Evolutionary conservation across 2,113 vertebrate species (phyloP).

Genomic region (Siphamia tubifer): DNA sequence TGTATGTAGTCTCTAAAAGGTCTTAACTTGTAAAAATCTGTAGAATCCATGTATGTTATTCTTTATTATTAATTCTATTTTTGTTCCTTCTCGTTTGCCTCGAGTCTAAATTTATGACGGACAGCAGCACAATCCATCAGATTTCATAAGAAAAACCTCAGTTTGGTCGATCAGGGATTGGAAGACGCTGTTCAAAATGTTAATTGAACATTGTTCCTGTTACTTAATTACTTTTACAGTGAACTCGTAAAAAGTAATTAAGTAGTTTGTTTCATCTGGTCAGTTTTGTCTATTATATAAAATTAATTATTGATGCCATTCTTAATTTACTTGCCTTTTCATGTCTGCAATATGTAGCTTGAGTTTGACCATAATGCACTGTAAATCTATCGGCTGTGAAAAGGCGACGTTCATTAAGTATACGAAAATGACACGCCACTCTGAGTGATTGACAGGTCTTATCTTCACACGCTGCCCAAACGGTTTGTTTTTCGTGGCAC

Average conservation of each 20-base stretch:
- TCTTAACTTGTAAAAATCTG: too few relatives aligned
- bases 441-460: conserved; percentile 52
- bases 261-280: background rate
- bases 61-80: too few relatives aligned
- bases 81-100: too few relatives aligned
- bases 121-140: too few relatives aligned
- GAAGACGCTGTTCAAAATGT: too few relatives aligned
- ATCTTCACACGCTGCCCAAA: conserved; percentile 25
- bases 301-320: conserved; percentile 7
- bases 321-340: conserved; percentile 9
- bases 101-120: too few relatives aligned
- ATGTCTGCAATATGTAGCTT: conserved; percentile 2
- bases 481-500: background rate
- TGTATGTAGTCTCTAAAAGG: too few relatives aligned
- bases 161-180: too few relatives aligned
- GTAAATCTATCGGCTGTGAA: conserved; percentile 5
- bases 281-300: too few relatives aligned
- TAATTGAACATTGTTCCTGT: background rate
- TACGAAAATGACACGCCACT: conserved; percentile 10
- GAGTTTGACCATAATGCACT: background rate
- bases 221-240: background rate
- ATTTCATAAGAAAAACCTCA: background rate
- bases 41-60: too few relatives aligned
- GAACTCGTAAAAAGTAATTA: too few relatives aligned
- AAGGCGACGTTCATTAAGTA: conserved; percentile 1